phyloP scores from a whole-genome alignment of 2,888 invertebrate species.

The Gari tellinella region DNA sequence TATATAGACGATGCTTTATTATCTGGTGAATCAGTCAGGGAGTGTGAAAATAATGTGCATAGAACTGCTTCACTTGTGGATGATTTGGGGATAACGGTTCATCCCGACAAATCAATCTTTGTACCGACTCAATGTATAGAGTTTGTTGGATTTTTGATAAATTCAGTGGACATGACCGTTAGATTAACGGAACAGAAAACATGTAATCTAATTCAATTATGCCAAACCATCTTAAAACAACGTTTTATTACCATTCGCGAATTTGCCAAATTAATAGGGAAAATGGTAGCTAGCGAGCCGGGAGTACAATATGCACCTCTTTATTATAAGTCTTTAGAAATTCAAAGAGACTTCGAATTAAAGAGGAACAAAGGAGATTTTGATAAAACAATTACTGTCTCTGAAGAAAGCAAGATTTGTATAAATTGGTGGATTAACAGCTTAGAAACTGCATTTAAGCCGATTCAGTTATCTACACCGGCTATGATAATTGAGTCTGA shows the following conservation, averaged over 20 bases:
- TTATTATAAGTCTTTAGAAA: conserved; percentile 30
- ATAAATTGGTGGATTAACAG: conserved; percentile 48
- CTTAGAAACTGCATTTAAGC: conserved; percentile 10
- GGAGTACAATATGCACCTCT: too few relatives aligned
- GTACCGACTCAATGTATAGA: conserved; percentile 23
- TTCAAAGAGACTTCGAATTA: conserved; percentile 22
- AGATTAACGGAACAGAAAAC: neutral
- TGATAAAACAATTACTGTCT: conserved; percentile 11
- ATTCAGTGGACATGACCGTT: conserved; percentile 12
- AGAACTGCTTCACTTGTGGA: conserved; percentile 18
- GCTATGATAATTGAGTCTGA: conserved; percentile 13
- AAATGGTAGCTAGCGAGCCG: conserved; percentile 37
- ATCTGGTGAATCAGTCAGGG: neutral
- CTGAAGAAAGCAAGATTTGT: conserved; percentile 10
- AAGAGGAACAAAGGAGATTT: conserved; percentile 35
- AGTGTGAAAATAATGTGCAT: conserved; percentile 19
- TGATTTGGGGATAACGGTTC: conserved; percentile 36
- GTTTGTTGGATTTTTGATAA: conserved; percentile 34
- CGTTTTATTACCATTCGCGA: conserved; percentile 23
- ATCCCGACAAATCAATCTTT: conserved; percentile 44
- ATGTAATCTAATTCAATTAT: neutral
- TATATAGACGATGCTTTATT: conserved; percentile 45
- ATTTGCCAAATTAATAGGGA: conserved; percentile 39
- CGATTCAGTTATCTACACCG: conserved; percentile 3
- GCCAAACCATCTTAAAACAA: neutral